These are phyloP conservation scores for Aromia moschata DNA, from an alignment of 2,888 invertebrate species.

Conservation along the genomic window DNA sequence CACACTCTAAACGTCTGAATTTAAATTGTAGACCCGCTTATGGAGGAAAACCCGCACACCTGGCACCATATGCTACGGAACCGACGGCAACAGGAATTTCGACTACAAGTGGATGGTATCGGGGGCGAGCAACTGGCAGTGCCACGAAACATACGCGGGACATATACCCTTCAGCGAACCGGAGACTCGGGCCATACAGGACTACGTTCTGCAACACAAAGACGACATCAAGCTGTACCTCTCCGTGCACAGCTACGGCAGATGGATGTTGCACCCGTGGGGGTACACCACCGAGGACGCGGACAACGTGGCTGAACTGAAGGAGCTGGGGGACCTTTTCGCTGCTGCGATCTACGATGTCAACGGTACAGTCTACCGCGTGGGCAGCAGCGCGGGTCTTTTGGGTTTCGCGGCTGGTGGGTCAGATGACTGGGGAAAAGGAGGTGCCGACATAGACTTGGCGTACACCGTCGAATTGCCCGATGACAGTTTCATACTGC, in stretches of 20 bases:
- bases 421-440: slow-evolving; percentile 73
- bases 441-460: slow-evolving; percentile 65
- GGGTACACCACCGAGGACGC: slow-evolving; percentile 68
- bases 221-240: slow-evolving; percentile 71
- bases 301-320: slow-evolving; percentile 59
- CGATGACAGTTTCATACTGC: slow-evolving; percentile 69
- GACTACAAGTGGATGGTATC: slow-evolving; percentile 72
- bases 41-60: slow-evolving; percentile 50
- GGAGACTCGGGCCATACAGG: slow-evolving; percentile 69
- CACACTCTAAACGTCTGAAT: too few relatives aligned
- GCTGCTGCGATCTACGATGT: slow-evolving; percentile 59
- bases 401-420: slow-evolving; percentile 70
- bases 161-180: slow-evolving; percentile 62
- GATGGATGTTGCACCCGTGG: slow-evolving; percentile 75
- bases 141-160: slow-evolving; percentile 64
- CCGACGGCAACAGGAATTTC: slow-evolving; percentile 62
- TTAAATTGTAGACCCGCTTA: slow-evolving; percentile 41
- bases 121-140: slow-evolving; percentile 57
- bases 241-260: slow-evolving; percentile 79
- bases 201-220: slow-evolving; percentile 65
- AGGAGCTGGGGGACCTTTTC: slow-evolving; percentile 59
- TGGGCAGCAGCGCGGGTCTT: slow-evolving; percentile 62
- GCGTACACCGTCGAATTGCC: slow-evolving; percentile 74
- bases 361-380: slow-evolving; percentile 62
- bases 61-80: slow-evolving; percentile 39